phyloP scores from a whole-genome alignment of 2,888 invertebrate genomes.

The Acanthosepion lycidas region DNA sequence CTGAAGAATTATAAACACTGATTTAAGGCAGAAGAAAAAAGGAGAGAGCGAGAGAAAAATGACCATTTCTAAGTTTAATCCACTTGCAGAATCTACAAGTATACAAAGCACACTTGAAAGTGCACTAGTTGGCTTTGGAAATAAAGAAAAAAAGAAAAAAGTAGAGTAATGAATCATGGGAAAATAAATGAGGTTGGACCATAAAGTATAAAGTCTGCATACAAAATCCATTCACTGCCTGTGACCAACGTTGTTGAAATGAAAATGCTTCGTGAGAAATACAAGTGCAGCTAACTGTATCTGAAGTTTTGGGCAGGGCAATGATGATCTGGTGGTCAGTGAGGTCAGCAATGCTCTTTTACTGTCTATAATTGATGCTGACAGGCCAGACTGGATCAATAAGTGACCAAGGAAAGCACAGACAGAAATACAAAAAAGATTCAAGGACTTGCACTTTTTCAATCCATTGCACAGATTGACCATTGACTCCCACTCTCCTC shows the following conservation, averaged over 20 bases:
- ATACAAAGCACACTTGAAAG: neutral
- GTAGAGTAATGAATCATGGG: neutral
- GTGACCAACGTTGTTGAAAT: neutral
- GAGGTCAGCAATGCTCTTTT: neutral
- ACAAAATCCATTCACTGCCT: constrained; percentile 22
- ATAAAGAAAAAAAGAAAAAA: neutral
- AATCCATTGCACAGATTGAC: constrained; percentile 33
- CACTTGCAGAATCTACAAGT: neutral
- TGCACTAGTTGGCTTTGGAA: neutral
- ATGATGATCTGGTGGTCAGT: neutral
- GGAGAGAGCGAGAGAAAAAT: too few relatives aligned
- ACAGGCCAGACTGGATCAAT: constrained; percentile 23
- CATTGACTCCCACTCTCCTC: neutral
- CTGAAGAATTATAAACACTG: too few relatives aligned
- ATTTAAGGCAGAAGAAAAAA: too few relatives aligned
- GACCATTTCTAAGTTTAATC: too few relatives aligned
- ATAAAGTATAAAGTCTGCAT: neutral
- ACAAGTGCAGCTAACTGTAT: neutral
- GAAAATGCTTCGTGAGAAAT: neutral
- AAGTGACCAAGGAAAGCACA: neutral
- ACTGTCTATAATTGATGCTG: constrained; percentile 1
- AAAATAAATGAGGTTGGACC: neutral
- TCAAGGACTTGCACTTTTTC: constrained; percentile 14
- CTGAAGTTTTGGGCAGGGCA: constrained; percentile 22
- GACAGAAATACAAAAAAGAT: constrained; percentile 18